phyloP scores from a whole-genome alignment of 2,797 vertebrate species.

The Loriculus beryllinus region DNA sequence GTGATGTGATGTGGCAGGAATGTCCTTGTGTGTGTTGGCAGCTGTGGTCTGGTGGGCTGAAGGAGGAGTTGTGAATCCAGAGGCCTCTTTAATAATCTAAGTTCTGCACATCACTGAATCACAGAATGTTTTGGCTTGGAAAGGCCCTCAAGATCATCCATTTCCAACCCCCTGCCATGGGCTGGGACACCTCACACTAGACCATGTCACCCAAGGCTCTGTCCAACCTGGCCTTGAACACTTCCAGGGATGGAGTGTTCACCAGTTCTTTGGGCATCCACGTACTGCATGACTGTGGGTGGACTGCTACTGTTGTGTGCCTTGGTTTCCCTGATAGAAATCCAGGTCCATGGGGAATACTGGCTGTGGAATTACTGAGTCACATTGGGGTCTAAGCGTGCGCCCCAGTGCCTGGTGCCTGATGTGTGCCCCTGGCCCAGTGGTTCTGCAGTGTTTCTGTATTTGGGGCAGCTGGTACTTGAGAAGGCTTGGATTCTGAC shows the following conservation, averaged over 20 bases:
- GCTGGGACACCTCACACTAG: background rate
- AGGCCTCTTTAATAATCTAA: background rate
- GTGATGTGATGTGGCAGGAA: background rate
- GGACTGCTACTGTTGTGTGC: background rate
- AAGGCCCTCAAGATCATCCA: background rate
- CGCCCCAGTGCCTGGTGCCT: background rate
- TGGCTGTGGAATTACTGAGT: background rate
- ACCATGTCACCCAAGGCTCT: background rate
- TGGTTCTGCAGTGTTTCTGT: background rate
- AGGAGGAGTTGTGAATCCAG: background rate
- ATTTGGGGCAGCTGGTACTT: background rate
- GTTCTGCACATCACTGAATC: background rate
- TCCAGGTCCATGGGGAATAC: background rate
- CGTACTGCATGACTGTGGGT: background rate
- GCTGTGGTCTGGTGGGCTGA: background rate
- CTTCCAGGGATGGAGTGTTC: background rate
- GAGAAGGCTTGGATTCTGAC: background rate
- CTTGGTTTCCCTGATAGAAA: background rate
- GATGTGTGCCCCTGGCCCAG: background rate
- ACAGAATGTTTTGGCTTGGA: background rate
- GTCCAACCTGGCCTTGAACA: background rate
- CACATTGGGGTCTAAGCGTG: background rate
- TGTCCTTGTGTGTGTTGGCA: background rate
- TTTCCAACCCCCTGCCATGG: background rate
- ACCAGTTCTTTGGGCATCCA: background rate